Evolutionary conservation across 2,797 vertebrate species (phyloP).

Genomic region (Takifugu ocellatus): DNA sequence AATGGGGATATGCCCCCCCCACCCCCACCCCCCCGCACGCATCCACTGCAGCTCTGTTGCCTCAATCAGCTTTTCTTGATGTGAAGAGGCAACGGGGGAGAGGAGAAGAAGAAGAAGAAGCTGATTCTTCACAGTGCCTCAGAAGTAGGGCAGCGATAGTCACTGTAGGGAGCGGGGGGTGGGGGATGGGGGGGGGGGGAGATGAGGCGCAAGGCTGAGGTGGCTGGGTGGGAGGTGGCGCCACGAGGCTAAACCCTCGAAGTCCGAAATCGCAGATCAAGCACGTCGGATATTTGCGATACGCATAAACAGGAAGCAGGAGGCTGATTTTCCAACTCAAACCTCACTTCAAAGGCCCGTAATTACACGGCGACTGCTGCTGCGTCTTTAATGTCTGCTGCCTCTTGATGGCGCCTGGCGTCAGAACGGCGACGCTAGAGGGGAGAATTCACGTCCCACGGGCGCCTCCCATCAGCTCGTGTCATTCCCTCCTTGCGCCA

Average conservation of each 20-base stretch:
- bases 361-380: conserved; percentile 29
- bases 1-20: conserved; percentile 11
- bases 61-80: conserved; percentile 60
- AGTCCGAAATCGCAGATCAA: conserved; percentile 2
- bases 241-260: conserved; percentile 13
- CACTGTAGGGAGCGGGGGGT: conserved; percentile 47
- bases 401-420: conserved; percentile 23
- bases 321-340: conserved; percentile 22
- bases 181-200: conserved; percentile 24
- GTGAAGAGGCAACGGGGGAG: conserved; percentile 33
- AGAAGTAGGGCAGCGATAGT: conserved; percentile 75
- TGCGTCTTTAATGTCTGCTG: conserved; percentile 32
- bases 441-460: neutral
- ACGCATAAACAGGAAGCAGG: conserved; percentile 35
- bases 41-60: conserved; percentile 30
- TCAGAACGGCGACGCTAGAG: conserved; percentile 24
- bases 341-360: conserved; percentile 35
- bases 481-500: neutral
- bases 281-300: conserved; percentile 22
- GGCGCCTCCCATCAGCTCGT: conserved; percentile 4
- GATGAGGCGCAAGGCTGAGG: conserved; percentile 9
- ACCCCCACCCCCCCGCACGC: neutral
- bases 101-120: conserved; percentile 50
- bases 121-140: conserved; percentile 66
- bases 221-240: conserved; percentile 51